Percentiles rank a stretch among this genome's conserved stretches.
Conservation (phyloP, 2,888 invertebrate genomes). For the Lycocerus yunnanus region DNA sequence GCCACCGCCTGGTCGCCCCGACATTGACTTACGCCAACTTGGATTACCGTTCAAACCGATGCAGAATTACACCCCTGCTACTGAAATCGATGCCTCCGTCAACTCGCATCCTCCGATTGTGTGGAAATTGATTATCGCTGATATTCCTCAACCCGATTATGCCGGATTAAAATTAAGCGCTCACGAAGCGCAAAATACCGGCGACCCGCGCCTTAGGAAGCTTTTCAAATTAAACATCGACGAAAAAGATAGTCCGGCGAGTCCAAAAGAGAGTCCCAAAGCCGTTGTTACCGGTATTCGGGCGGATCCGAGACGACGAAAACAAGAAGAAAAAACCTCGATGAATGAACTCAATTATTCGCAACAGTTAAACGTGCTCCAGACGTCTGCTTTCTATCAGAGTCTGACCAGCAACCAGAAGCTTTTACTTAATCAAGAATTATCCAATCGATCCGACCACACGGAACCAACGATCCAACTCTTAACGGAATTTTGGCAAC, state of each 20-base stretch:
- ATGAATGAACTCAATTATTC: slow-evolving; percentile 58
- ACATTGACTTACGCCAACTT: slow-evolving; percentile 75
- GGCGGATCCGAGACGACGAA: slow-evolving; percentile 52
- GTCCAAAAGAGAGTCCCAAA: slow-evolving; percentile 57
- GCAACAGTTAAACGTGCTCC: slow-evolving; percentile 67
- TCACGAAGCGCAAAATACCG: slow-evolving; percentile 71
- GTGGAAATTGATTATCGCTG: slow-evolving; percentile 65
- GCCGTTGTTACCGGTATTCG: slow-evolving; percentile 53
- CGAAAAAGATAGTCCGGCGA: slow-evolving; percentile 64
- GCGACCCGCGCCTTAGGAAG: slow-evolving; percentile 77
- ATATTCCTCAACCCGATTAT: slow-evolving; percentile 76
- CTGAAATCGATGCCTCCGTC: slow-evolving; percentile 84
- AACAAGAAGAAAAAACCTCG: slow-evolving; percentile 41
- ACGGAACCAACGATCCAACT: slow-evolving; percentile 64
- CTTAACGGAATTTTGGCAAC: slow-evolving; percentile 66
- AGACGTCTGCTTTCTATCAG: slow-evolving; percentile 72
- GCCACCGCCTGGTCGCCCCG: slow-evolving; percentile 56
- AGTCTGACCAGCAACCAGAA: slow-evolving; percentile 74
- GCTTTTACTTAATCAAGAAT: slow-evolving; percentile 71
- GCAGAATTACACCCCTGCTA: slow-evolving; percentile 82
- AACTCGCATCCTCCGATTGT: slow-evolving; percentile 75
- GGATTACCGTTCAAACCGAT: slow-evolving; percentile 76
- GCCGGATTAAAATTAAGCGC: slow-evolving; percentile 73
- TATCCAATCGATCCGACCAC: slow-evolving; percentile 62
- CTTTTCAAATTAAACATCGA: slow-evolving; percentile 71